These are phyloP conservation scores for Brienomyrus longianalis DNA, from an alignment of 2,113 vertebrate species.

Conservation along the genomic window DNA sequence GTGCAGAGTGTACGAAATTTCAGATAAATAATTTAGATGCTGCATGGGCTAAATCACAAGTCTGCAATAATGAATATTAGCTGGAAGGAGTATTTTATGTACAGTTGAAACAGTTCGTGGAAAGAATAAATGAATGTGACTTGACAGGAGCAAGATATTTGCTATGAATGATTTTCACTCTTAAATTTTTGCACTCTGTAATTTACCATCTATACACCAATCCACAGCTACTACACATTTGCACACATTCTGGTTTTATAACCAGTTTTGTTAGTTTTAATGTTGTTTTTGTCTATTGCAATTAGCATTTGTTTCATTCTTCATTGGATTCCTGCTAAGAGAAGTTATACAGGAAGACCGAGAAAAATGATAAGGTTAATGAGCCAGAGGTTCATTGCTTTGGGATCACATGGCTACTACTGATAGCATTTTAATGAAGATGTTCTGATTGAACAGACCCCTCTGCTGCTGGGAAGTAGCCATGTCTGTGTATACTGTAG, in stretches of 20 bases:
- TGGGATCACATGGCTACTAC: background rate
- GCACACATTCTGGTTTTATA: background rate
- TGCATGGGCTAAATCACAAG: background rate
- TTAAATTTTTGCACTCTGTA: background rate
- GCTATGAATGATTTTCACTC: background rate
- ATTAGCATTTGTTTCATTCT: background rate
- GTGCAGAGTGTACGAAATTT: background rate
- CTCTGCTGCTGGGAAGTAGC: background rate
- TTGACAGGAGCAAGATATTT: background rate
- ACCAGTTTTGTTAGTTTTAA: background rate
- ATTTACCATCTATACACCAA: background rate
- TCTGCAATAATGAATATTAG: background rate
- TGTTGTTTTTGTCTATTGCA: background rate
- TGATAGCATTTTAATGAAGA: conserved; percentile 20
- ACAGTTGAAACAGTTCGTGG: background rate
- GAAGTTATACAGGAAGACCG: background rate
- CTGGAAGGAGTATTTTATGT: background rate
- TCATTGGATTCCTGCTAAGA: background rate
- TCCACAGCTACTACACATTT: background rate
- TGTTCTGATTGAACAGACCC: conserved; percentile 26
- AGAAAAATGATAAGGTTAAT: background rate
- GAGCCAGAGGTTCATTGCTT: background rate
- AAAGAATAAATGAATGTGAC: background rate
- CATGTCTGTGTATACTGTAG: background rate
- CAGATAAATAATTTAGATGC: background rate